These are phyloP conservation scores for Microctonus brassicae DNA, from an alignment of 2,888 invertebrate species.

Conservation along the genomic window DNA sequence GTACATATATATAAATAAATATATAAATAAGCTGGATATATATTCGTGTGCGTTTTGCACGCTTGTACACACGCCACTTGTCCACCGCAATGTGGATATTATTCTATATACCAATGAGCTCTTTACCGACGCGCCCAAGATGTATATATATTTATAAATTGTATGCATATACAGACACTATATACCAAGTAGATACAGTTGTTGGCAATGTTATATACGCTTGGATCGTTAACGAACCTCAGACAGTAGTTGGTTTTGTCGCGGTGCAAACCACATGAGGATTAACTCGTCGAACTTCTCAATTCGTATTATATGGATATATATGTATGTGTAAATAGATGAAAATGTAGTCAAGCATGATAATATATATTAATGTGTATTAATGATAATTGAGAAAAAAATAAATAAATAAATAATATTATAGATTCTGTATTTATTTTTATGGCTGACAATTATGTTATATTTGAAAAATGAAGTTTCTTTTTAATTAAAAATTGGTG, in stretches of 20 bases:
- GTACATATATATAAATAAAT: background rate
- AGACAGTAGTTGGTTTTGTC: slow-evolving; percentile 55
- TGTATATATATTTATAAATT: slow-evolving; percentile 37
- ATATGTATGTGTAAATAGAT: no score
- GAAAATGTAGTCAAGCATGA: no score
- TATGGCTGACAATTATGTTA: no score
- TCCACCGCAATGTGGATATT: slow-evolving; percentile 5
- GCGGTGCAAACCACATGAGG: slow-evolving; percentile 43
- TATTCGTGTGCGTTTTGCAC: slow-evolving; percentile 38
- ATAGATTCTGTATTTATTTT: no score
- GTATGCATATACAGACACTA: no score
- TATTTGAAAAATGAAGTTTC: background rate
- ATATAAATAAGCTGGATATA: slow-evolving; percentile 12
- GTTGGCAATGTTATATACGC: slow-evolving; percentile 44
- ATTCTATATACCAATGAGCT: slow-evolving; percentile 4
- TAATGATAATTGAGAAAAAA: no score
- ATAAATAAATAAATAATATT: no score
- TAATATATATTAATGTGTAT: no score
- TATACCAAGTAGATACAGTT: slow-evolving; percentile 53
- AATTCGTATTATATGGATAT: slow-evolving; percentile 26
- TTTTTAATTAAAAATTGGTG: slow-evolving; percentile 8
- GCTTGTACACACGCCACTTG: slow-evolving; percentile 50
- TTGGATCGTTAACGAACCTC: slow-evolving; percentile 56
- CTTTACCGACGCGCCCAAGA: slow-evolving; percentile 19
- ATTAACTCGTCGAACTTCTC: slow-evolving; percentile 52